These are phyloP conservation scores for Girardinichthys multiradiatus DNA, from an alignment of 2,113 vertebrate species.

Conservation along the genomic window DNA sequence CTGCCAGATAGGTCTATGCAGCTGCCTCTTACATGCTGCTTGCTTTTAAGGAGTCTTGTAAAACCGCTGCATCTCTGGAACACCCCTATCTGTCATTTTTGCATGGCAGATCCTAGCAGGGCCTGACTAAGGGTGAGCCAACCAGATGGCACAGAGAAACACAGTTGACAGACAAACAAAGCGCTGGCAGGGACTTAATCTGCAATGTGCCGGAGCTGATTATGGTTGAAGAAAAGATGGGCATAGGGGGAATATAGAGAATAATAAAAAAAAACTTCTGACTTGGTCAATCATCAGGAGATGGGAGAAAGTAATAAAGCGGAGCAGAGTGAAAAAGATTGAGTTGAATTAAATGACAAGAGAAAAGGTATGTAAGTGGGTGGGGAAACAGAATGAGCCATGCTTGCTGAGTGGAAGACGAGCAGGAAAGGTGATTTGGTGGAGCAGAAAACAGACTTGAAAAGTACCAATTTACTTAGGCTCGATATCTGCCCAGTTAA, in stretches of 20 bases:
- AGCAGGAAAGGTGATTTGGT: neutral
- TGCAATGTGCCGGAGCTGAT: conserved; percentile 7
- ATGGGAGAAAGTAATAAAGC: conserved; percentile 29
- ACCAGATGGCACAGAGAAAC: conserved; percentile 59
- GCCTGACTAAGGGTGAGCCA: conserved; percentile 26
- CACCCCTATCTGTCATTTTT: conserved; percentile 43
- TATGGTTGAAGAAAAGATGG: neutral
- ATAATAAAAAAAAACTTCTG: conserved; percentile 47
- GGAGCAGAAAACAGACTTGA: neutral
- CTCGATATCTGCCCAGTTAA: conserved; percentile 33
- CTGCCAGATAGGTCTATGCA: conserved; percentile 4
- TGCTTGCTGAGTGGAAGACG: neutral
- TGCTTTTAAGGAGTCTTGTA: conserved; percentile 37
- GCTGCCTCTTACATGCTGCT: neutral
- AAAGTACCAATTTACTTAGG: neutral
- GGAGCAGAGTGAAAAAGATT: conserved; percentile 9
- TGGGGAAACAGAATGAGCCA: neutral
- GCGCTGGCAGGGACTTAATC: conserved; percentile 24
- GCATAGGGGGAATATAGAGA: neutral
- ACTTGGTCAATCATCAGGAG: conserved; percentile 31
- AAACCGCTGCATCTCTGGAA: conserved; percentile 42
- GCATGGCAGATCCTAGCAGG: conserved; percentile 34
- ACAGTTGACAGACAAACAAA: conserved; percentile 38
- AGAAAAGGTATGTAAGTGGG: neutral
- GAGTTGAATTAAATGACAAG: conserved; percentile 7